Evolutionary conservation across 2,113 vertebrate species (phyloP).

Genomic region (Leucopsar rothschildi): DNA sequence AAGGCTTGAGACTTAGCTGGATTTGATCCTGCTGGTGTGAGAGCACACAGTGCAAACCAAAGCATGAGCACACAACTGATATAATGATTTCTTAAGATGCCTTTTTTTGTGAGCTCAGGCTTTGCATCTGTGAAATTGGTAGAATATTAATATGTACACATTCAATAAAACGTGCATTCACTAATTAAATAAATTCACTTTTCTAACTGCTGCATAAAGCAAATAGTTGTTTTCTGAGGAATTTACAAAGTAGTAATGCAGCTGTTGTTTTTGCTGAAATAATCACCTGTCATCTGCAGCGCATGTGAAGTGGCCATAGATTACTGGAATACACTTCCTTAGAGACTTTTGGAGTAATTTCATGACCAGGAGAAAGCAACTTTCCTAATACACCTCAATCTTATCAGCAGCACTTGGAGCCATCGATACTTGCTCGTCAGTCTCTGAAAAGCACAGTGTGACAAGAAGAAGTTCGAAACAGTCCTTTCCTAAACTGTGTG

Average conservation of each 20-base stretch:
- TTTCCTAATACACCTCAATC: not conserved
- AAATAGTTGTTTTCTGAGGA: not conserved
- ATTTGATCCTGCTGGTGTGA: not conserved
- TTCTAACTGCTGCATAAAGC: not conserved
- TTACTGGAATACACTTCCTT: conserved; percentile 23
- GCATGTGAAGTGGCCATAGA: not conserved
- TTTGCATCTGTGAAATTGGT: not conserved
- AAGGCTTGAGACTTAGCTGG: not conserved
- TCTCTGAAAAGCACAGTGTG: not conserved
- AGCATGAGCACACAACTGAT: not conserved
- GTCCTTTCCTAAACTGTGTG: not conserved
- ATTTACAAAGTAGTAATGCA: not conserved
- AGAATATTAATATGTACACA: not conserved
- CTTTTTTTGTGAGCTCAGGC: not conserved
- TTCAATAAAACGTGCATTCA: not conserved
- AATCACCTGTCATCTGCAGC: not conserved
- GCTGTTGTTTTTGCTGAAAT: not conserved
- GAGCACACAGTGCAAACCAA: not conserved
- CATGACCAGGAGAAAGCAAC: not conserved
- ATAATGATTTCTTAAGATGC: not conserved
- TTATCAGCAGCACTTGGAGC: not conserved
- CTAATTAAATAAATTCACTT: not conserved
- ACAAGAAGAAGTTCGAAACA: not conserved
- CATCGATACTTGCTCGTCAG: not conserved
- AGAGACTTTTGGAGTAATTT: not conserved